These are phyloP conservation scores for Leucoraja ocellata DNA, from an alignment of 2,797 vertebrate genomes.

Conservation along the genomic window DNA sequence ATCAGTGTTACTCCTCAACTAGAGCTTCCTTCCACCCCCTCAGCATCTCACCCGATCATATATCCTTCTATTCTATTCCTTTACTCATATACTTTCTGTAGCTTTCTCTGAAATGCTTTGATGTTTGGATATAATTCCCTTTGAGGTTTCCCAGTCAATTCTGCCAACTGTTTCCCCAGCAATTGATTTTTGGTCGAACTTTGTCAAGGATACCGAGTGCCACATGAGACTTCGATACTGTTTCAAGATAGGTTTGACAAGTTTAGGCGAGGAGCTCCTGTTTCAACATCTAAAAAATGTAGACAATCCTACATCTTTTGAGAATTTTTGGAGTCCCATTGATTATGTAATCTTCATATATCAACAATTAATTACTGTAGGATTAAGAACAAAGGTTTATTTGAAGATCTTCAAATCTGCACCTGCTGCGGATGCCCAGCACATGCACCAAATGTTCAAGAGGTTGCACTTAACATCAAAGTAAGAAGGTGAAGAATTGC, in stretches of 20 bases:
- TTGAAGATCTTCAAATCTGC: background rate
- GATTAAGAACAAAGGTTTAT: background rate
- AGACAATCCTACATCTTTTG: background rate
- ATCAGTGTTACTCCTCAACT: background rate
- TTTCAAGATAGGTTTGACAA: background rate
- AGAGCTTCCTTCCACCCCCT: no score
- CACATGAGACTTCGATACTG: background rate
- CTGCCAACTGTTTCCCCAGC: no score
- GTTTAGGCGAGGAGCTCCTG: no score
- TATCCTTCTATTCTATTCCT: background rate
- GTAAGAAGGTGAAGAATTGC: background rate
- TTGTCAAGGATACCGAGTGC: no score
- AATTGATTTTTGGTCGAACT: background rate
- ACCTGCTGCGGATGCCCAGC: background rate
- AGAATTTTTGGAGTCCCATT: background rate
- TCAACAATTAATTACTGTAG: background rate
- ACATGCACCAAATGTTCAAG: background rate
- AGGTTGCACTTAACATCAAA: background rate
- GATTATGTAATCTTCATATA: background rate
- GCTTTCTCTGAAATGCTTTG: background rate
- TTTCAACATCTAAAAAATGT: background rate
- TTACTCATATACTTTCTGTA: background rate
- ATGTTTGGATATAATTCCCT: background rate
- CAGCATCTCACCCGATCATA: background rate
- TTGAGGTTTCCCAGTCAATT: background rate